Conservation (phyloP, 2,797 vertebrate genomes). For the Chloroceryle inda region DNA sequence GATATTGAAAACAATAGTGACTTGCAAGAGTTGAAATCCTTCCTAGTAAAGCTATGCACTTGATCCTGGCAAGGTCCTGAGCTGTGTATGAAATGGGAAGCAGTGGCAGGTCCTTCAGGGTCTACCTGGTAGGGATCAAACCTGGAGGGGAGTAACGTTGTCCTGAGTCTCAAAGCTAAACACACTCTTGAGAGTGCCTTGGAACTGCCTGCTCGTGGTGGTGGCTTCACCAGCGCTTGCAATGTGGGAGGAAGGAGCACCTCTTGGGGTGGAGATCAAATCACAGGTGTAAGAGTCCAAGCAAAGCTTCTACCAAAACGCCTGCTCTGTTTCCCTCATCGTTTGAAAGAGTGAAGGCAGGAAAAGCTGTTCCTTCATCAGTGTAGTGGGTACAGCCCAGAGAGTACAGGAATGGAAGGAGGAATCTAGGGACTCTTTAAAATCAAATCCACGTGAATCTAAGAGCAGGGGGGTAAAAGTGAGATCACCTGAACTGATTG, state of each 20-base stretch:
- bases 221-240: accelerated
- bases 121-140: background rate
- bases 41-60: background rate
- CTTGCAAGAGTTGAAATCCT: background rate
- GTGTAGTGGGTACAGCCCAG: background rate
- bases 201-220: background rate
- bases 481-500: background rate
- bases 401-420: background rate
- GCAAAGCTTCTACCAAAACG: background rate
- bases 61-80: background rate
- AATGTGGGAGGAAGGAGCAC: accelerated
- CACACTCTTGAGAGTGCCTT: accelerated
- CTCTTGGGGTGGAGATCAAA: background rate
- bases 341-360: background rate
- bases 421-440: background rate
- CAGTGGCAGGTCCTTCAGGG: background rate
- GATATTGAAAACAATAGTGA: background rate
- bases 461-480: background rate
- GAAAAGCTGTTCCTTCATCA: background rate
- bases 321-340: accelerated
- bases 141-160: too few relatives aligned
- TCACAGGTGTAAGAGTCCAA: background rate
- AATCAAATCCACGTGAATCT: background rate
- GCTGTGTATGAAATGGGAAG: accelerated
- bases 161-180: background rate